Percentiles rank a stretch among this genome's conserved stretches.
phyloP scores from a whole-genome alignment of 2,888 invertebrate species.

The Ichneumon xanthorius region DNA sequence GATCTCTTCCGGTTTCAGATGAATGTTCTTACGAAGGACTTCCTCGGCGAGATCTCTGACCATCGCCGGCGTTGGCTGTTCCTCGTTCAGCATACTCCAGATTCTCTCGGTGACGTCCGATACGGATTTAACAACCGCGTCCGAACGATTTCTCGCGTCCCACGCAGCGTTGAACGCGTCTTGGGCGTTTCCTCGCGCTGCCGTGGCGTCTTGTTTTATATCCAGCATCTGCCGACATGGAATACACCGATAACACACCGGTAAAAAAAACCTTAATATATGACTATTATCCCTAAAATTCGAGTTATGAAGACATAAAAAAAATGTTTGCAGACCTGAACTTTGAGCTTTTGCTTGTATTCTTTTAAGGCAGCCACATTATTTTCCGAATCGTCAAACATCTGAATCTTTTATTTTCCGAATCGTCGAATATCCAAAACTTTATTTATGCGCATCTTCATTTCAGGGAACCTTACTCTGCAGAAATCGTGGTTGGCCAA shows the following conservation, averaged over 20 bases:
- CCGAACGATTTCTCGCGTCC: slow-evolving; percentile 78
- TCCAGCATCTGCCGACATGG: slow-evolving; percentile 76
- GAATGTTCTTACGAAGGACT: slow-evolving; percentile 91
- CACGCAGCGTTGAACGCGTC: slow-evolving; percentile 81
- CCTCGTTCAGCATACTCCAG: slow-evolving; percentile 80
- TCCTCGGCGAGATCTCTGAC: slow-evolving; percentile 87
- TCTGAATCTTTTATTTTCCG: neutral
- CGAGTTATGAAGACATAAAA: neutral
- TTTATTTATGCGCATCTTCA: too few species aligned
- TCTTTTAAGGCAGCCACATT: neutral
- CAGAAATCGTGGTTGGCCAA: too few species aligned
- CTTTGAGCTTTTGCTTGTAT: neutral
- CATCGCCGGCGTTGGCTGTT: slow-evolving; percentile 88
- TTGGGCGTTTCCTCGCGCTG: slow-evolving; percentile 80
- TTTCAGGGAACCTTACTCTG: too few species aligned
- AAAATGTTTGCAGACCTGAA: neutral
- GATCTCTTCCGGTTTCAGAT: slow-evolving; percentile 95
- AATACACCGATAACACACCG: neutral
- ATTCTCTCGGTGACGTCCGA: slow-evolving; percentile 79
- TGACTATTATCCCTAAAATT: neutral
- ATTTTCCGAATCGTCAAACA: neutral
- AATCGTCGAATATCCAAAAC: too few species aligned
- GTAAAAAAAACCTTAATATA: neutral
- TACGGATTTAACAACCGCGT: slow-evolving; percentile 76
- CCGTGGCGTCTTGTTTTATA: slow-evolving; percentile 77